Conservation (phyloP, 2,113 vertebrate species). For the Notarius quadriscutis region DNA sequence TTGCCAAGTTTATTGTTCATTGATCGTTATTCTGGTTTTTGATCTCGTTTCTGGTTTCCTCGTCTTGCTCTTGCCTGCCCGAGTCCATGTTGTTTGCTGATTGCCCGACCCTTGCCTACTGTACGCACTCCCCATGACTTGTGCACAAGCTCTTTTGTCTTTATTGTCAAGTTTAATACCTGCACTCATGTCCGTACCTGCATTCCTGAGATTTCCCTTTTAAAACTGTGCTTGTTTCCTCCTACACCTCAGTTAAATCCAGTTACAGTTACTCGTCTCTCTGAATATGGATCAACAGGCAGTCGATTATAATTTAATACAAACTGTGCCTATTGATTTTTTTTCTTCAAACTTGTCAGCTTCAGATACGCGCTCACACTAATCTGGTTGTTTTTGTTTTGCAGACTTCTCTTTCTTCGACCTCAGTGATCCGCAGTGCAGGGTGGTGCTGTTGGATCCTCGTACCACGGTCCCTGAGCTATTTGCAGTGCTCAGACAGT, state of each 20-base stretch:
- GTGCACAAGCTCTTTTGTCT: no score
- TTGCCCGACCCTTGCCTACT: no score
- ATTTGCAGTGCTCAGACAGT: conserved; percentile 95
- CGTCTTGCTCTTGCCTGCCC: no score
- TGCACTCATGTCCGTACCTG: no score
- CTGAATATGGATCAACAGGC: conserved; percentile 32
- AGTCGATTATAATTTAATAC: conserved; percentile 33
- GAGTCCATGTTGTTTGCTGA: no score
- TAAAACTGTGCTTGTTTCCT: conserved; percentile 12
- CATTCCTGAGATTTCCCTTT: not conserved
- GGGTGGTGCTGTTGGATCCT: conserved; percentile 86
- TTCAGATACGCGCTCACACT: not conserved
- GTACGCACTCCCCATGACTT: no score
- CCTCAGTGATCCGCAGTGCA: conserved; percentile 89
- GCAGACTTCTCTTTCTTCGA: conserved; percentile 98
- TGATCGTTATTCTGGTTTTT: no score
- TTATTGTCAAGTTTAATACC: no score
- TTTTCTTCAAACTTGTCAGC: not conserved
- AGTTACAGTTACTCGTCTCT: conserved; percentile 32
- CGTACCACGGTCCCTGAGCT: conserved; percentile 90
- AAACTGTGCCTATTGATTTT: conserved; percentile 9
- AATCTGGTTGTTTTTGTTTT: conserved; percentile 31
- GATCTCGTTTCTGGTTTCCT: no score
- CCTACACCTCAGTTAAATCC: conserved; percentile 26
- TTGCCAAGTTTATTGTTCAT: no score